A percentile compares a stretch with the other conserved stretches of the same genome.
phyloP scores from a whole-genome alignment of 2,113 vertebrate genomes.

The Pedionomus torquatus region DNA sequence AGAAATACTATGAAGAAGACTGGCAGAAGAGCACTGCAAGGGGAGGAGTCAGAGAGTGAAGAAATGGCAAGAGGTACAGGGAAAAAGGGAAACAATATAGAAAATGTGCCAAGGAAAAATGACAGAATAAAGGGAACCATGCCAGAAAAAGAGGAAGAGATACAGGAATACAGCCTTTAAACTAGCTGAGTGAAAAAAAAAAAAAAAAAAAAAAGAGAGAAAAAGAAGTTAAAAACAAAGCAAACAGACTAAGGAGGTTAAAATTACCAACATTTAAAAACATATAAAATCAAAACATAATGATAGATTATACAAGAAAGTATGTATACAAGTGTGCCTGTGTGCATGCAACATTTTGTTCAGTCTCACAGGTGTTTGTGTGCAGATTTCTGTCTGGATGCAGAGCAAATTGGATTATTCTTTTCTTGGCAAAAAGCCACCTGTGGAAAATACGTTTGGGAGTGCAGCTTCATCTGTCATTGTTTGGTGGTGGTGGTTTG shows the following conservation, averaged over 20 bases:
- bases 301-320: neutral
- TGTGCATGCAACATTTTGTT: neutral
- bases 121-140: neutral
- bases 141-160: neutral
- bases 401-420: neutral
- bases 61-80: neutral
- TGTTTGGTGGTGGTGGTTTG: rapidly evolving
- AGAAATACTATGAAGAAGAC: neutral
- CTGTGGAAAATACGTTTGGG: neutral
- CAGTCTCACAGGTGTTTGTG: neutral
- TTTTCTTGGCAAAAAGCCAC: neutral
- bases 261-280: neutral
- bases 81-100: neutral
- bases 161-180: neutral
- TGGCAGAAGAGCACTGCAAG: neutral
- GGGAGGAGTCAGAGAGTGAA: neutral
- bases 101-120: neutral
- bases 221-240: neutral
- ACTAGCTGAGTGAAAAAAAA: neutral
- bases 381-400: neutral
- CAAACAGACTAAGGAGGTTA: neutral
- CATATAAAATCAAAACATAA: neutral
- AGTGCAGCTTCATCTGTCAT: neutral
- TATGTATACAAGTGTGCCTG: rapidly evolving
- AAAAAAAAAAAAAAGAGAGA: neutral